Conservation (phyloP, 2,797 vertebrate genomes). For the Corythornis leucogaster region DNA sequence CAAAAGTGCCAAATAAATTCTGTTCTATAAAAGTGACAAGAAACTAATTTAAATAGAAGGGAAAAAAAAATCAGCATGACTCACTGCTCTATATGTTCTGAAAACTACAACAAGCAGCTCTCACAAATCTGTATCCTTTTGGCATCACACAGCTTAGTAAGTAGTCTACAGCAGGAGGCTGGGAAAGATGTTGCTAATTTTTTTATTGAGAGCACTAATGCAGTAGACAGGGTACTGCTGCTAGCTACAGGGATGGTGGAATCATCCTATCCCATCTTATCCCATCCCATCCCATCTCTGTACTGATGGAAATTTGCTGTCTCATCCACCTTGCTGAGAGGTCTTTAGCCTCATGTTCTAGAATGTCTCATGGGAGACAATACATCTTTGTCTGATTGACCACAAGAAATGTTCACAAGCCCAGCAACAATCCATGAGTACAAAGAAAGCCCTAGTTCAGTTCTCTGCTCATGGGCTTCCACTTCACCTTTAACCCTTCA, state of each 20-base stretch:
- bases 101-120: not conserved
- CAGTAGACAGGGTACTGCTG: not conserved
- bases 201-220: not conserved
- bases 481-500: not conserved
- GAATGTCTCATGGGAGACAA: not conserved
- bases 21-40: conserved; percentile 67
- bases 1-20: conserved; percentile 58
- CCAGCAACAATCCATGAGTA: not conserved
- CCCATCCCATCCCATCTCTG: not conserved
- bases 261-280: not conserved
- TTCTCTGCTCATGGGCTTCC: not conserved
- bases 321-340: not conserved
- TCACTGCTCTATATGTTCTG: not conserved
- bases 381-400: not conserved
- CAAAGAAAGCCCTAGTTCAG: not conserved
- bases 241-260: not conserved
- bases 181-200: not conserved
- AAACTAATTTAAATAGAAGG: conserved; percentile 46
- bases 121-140: not conserved
- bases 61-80: conserved; percentile 17
- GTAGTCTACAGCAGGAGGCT: not conserved
- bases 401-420: not conserved
- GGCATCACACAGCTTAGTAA: not conserved
- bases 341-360: not conserved
- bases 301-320: not conserved